Conservation (phyloP, 2,888 invertebrate species). For the Stramonita haemastoma region DNA sequence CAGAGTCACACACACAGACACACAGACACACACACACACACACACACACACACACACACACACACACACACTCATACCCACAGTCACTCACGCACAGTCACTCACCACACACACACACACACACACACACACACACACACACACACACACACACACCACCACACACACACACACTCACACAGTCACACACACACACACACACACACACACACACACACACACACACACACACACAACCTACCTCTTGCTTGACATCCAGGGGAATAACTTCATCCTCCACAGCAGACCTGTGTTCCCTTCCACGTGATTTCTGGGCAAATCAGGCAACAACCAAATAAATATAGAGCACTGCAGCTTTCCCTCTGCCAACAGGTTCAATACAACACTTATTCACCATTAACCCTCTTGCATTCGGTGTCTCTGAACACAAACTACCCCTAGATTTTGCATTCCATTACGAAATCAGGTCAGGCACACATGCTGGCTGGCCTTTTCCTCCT, state of each 20-base stretch:
- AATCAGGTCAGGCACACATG: too few species aligned
- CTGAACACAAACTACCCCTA: too few species aligned
- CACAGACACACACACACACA: too few species aligned
- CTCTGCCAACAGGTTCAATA: too few species aligned
- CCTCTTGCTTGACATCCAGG: slow-evolving; percentile 2
- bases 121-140: neutral
- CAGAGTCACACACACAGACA: too few species aligned
- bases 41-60: too few species aligned
- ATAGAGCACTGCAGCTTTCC: too few species aligned
- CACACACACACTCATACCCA: too few species aligned
- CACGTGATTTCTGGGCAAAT: slow-evolving; percentile 30
- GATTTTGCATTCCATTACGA: too few species aligned
- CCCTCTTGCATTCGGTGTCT: too few species aligned
- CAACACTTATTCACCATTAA: too few species aligned
- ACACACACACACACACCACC: neutral
- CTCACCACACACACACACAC: neutral
- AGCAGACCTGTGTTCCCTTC: neutral
- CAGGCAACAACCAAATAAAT: neutral
- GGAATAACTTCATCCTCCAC: slow-evolving; percentile 28
- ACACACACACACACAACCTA: neutral
- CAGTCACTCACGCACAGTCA: neutral
- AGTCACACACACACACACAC: neutral
- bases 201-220: neutral
- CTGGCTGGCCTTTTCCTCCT: too few species aligned
- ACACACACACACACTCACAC: neutral